Conservation (phyloP, 2,797 vertebrate genomes). For the Aeoliscus strigatus region DNA sequence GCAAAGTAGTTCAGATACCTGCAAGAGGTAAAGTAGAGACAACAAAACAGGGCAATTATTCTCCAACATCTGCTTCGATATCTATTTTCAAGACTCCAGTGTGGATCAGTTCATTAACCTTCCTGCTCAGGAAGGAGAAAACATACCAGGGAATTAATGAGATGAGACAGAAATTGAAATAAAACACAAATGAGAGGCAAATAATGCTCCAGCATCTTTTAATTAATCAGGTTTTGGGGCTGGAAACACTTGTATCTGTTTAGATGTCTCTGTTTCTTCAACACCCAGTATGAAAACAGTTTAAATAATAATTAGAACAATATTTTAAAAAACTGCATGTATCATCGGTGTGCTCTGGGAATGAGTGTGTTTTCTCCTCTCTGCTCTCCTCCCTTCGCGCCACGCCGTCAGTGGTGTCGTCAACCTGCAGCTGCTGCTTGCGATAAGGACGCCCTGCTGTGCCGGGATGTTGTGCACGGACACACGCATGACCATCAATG, state of each 20-base stretch:
- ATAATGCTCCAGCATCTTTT: not conserved
- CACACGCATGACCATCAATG: slow-evolving; percentile 35
- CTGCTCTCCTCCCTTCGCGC: slow-evolving; percentile 20
- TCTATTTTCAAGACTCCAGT: too few relatives aligned
- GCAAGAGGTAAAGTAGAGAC: too few relatives aligned
- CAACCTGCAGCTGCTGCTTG: slow-evolving; percentile 67
- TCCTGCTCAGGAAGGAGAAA: too few relatives aligned
- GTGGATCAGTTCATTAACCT: too few relatives aligned
- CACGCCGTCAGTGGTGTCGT: slow-evolving; percentile 51
- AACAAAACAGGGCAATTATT: too few relatives aligned
- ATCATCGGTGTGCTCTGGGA: slow-evolving; percentile 14
- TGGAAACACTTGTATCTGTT: not conserved
- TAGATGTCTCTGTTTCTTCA: not conserved
- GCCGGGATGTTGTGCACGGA: slow-evolving; percentile 63
- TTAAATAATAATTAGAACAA: slow-evolving; percentile 3
- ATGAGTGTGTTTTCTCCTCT: slow-evolving; percentile 10
- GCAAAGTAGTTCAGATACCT: slow-evolving; percentile 99
- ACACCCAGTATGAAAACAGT: slow-evolving; percentile 7
- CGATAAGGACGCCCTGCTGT: slow-evolving; percentile 69
- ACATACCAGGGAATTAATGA: too few relatives aligned
- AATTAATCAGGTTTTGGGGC: not conserved
- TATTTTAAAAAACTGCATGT: not conserved
- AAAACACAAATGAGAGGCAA: slow-evolving; percentile 3
- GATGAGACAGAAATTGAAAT: not conserved
- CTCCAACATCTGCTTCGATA: not conserved